phyloP scores from a whole-genome alignment of 2,113 vertebrate species.

The Orthonyx spaldingii region DNA sequence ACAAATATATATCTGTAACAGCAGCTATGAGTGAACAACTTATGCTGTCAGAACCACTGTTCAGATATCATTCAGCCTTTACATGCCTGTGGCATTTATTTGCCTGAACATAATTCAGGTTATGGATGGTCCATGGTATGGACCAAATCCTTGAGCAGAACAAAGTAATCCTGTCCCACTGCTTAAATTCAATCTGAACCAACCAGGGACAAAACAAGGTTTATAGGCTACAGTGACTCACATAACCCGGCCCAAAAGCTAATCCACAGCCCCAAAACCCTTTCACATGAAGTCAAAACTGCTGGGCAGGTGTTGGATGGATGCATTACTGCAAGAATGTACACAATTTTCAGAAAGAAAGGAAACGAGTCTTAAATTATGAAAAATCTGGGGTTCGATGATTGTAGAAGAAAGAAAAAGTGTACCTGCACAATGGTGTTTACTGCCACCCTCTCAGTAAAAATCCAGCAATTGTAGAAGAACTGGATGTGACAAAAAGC shows the following conservation, averaged over 20 bases:
- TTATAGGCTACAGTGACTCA: background rate
- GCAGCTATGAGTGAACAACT: background rate
- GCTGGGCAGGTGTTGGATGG: background rate
- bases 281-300: background rate
- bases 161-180: background rate
- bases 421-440: background rate
- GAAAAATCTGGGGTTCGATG: background rate
- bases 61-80: background rate
- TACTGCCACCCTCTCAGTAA: background rate
- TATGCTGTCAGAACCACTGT: background rate
- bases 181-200: background rate
- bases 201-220: background rate
- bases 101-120: background rate
- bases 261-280: background rate
- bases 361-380: background rate
- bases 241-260: background rate
- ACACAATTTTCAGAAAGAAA: background rate
- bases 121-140: background rate
- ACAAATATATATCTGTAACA: background rate
- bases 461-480: background rate
- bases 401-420: background rate
- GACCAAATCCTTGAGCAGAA: background rate
- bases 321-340: background rate
- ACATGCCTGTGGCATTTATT: background rate
- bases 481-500: background rate